A percentile compares a stretch with the other conserved stretches of the same genome.
These are phyloP conservation scores for Gymnobelideus leadbeateri DNA, from an alignment of 2,113 vertebrate genomes.

Conservation along the genomic window DNA sequence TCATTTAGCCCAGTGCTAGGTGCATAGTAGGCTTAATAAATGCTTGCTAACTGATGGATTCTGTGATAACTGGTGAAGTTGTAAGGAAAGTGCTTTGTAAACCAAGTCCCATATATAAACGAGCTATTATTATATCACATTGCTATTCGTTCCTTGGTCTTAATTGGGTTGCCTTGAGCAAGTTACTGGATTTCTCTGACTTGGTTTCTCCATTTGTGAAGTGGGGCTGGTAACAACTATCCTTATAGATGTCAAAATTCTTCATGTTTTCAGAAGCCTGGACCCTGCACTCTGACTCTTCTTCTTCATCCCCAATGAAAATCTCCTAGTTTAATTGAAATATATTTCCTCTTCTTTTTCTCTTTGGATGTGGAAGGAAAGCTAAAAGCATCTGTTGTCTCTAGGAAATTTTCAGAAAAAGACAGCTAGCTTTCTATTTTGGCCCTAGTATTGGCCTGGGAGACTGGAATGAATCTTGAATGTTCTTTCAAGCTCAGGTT, in stretches of 20 bases:
- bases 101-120: background rate
- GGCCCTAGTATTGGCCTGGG: background rate
- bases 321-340: background rate
- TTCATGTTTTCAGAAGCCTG: background rate
- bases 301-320: background rate
- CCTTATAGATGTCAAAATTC: background rate
- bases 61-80: background rate
- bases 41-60: background rate
- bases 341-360: background rate
- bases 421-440: background rate
- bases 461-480: background rate
- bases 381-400: background rate
- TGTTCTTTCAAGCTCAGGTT: background rate
- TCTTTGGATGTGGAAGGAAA: background rate
- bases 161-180: background rate
- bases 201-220: background rate
- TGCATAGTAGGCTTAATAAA: background rate
- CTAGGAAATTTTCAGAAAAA: background rate
- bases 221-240: background rate
- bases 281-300: background rate
- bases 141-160: background rate
- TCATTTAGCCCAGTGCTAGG: background rate
- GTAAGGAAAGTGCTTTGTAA: background rate
- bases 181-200: background rate
- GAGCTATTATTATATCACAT: background rate